phyloP scores from a whole-genome alignment of 2,113 vertebrate species.

The Sebastes schlegelii region DNA sequence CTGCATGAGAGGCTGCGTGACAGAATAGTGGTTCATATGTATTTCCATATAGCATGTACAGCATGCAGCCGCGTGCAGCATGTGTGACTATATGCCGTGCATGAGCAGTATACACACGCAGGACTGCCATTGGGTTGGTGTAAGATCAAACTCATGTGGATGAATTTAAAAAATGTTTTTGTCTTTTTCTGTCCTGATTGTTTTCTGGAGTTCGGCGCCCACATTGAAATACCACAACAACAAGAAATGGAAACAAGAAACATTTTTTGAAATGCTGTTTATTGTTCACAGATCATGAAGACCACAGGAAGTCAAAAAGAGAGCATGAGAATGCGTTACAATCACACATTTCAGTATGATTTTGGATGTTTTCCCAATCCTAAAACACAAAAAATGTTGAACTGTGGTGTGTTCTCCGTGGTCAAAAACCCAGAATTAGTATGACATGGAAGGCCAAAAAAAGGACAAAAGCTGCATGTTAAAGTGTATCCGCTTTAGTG shows the following conservation, averaged over 20 bases:
- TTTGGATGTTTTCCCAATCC: not conserved
- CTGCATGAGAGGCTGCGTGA: constrained; percentile 17
- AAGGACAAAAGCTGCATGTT: constrained; percentile 6
- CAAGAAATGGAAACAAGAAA: not conserved
- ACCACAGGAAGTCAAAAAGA: constrained; percentile 12
- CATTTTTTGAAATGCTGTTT: constrained; percentile 11
- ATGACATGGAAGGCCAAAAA: not conserved
- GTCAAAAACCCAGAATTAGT: constrained; percentile 13
- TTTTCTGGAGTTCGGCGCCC: constrained; percentile 4
- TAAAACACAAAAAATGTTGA: not conserved
- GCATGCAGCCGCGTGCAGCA: constrained; percentile 17
- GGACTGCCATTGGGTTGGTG: constrained; percentile 12
- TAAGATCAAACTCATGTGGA: not conserved
- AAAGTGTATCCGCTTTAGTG: not conserved
- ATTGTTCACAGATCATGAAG: constrained; percentile 19
- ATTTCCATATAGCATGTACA: constrained; percentile 5
- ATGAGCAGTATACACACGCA: not conserved
- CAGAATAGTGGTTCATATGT: constrained; percentile 28
- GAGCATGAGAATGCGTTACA: constrained; percentile 8
- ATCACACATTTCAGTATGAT: not conserved
- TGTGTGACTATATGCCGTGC: constrained; percentile 20
- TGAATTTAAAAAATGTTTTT: constrained; percentile 1
- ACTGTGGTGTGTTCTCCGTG: not conserved
- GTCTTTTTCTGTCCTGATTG: not conserved
- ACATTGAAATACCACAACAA: constrained; percentile 2